Base-by-base conservation (phyloP, 2,113 vertebrate genomes). In the Melanerpes aurifrons region DNA sequence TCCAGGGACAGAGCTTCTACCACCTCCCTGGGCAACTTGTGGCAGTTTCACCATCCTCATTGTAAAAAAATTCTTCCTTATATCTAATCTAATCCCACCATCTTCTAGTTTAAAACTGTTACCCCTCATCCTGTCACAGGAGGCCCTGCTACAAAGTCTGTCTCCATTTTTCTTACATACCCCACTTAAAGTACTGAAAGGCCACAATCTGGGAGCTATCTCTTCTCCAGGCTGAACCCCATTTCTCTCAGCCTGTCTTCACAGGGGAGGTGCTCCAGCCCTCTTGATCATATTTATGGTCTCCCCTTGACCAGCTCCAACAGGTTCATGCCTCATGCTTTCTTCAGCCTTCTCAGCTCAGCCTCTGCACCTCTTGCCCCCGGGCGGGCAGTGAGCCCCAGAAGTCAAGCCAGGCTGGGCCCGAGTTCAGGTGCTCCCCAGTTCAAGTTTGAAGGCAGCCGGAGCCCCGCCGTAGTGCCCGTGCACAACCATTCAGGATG, bases 371-470 rank as follows among this genome's bases (percentile, higher is more conserved):
- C 8, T 25, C 67, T 59, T n/a, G 53, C 22, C 66, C 47, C 6
- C 48, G 22, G 17, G 71, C 15, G 5, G 12, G 31, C 62, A 71
- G 4, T 25, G 45, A 56, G 26, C 2, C 50, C 45, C 35, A 0
- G 7, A 61, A 45, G 17, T 2, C 2, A 8, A 58, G 28, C 56
- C 68, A 17, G 48, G 53, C 13, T 26, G 3, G 26, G n/a, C 47
- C n/a, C 26, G 1, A 50, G 8, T 40, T 29, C 40, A 47, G 32
- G 9, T 17, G 40, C 56, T 47, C 31, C 26, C 56, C 28, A 7
- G 13, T 3, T 35, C n/a, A 68, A 9, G 15, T 11, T 0, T 5
- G 24, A 12, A 29, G 31, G 50, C 31, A 3, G 15, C 59, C 1
- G 77, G 8, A 20, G 32, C 53, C 6, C 43, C 37, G 12, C 14